Evolutionary conservation across 2,113 vertebrate species (phyloP).

Genomic region (Falcunculus frontatus): DNA sequence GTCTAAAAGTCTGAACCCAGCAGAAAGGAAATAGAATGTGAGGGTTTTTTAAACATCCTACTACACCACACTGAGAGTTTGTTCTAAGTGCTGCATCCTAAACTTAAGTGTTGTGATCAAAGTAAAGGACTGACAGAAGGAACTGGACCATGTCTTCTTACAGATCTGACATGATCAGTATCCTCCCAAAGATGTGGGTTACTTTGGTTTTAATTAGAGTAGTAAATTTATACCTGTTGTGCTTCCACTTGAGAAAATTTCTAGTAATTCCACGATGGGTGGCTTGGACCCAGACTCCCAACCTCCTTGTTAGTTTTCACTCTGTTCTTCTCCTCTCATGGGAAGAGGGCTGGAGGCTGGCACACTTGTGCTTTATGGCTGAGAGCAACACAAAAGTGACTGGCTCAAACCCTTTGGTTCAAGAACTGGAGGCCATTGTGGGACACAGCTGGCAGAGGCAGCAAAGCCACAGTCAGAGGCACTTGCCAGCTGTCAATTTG

Average conservation of each 20-base stretch:
- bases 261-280: neutral
- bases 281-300: neutral
- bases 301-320: neutral
- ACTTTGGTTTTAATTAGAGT: neutral
- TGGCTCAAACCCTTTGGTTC: neutral
- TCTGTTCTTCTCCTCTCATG: neutral
- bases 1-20: conserved; percentile 48
- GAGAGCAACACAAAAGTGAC: neutral
- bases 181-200: neutral
- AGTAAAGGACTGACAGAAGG: neutral
- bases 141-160: neutral
- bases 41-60: conserved; percentile 15
- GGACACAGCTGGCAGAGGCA: neutral
- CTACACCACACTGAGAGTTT: neutral
- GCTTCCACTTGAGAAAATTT: neutral
- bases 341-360: neutral
- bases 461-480: neutral
- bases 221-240: neutral
- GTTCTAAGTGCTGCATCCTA: conserved; percentile 34
- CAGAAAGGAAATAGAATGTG: conserved; percentile 63
- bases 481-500: neutral
- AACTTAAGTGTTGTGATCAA: conserved; percentile 17
- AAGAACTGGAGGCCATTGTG: neutral
- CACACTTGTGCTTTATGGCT: neutral
- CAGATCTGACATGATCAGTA: neutral